Evolutionary conservation across 2,797 vertebrate species (phyloP), one percentile per base, ranked within the genome.

Genomic region (Anguilla pacifica): DNA sequence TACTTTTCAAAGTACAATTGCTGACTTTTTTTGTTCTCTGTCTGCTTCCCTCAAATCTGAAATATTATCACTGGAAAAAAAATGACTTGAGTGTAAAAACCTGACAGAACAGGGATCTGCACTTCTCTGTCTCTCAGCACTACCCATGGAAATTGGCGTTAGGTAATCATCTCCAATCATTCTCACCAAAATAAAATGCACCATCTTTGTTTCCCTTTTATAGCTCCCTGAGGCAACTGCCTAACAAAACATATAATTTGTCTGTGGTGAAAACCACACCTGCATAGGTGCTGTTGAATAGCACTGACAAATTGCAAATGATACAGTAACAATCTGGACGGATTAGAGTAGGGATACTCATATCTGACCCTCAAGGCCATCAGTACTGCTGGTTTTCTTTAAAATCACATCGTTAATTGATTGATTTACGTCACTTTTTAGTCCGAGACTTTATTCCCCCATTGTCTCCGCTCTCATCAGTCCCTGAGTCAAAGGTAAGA

Each of bases 1-100:
- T 82, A 51, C 79, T 51, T 82, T 82, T n/a, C 79, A 77, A 77
- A 13, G 70, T 74, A 39, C 28, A 74, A 74, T 74, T 74, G 70
- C 31, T 74, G 39, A 39, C 19, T 25, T 49, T 82, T 49, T 51
- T 82, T 51, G 22, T 49, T 82, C 46, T 35, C 7, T 51, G n/a
- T 51, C 43, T 17, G 19, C 7, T 49, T 82, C 39, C 39, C 1
- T 35, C 13, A 19, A 22, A 4, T 43, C 19, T 49, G 17, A 82
- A 25, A 49, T 82, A n/a, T 82, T 25, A 51, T 82, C 10, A 9
- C 46, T 25, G 5, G 39, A 79, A 22, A 39, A 43, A 35, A 0
- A 17, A 82, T 22, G 19, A 7, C 46, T 51, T 11, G 19, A 82
- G 79, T 1, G 6, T 1, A 25, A 46, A 82, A n/a, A 82, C 43